Evolutionary conservation across 2,888 invertebrate genomes (phyloP).

Genomic region (Tenthredo scrophulariae): DNA sequence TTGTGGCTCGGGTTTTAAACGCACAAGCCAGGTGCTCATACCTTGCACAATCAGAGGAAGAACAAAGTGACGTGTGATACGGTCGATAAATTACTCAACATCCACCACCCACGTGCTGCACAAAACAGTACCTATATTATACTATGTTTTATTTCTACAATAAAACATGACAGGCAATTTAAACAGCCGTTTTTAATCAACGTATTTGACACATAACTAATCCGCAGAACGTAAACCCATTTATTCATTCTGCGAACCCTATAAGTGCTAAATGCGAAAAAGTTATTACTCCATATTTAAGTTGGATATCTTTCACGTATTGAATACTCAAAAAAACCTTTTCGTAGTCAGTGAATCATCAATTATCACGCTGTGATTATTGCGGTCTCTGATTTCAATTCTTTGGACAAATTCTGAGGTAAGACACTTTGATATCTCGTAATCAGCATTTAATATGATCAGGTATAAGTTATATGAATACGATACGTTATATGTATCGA

Average conservation of each 20-base stretch:
- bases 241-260: neutral
- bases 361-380: too few relatives aligned
- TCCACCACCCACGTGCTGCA: neutral
- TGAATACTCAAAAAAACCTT: neutral
- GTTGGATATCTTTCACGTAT: neutral
- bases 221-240: neutral
- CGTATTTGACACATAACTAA: neutral
- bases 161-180: neutral
- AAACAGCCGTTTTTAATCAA: neutral
- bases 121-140: neutral
- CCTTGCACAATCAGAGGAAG: slow-evolving; percentile 24
- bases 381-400: too few relatives aligned
- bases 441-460: too few relatives aligned
- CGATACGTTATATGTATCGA: too few relatives aligned
- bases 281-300: neutral
- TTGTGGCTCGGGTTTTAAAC: neutral
- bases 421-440: too few relatives aligned
- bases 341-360: neutral
- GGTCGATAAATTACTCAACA: slow-evolving; percentile 36
- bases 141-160: neutral
- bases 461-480: too few relatives aligned
- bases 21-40: slow-evolving; percentile 14
- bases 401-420: too few relatives aligned
- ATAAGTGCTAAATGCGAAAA: neutral
- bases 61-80: slow-evolving; percentile 18